Evolutionary conservation across 2,888 invertebrate genomes (phyloP).

Genomic region (Synanthedon andrenaeformis): DNA sequence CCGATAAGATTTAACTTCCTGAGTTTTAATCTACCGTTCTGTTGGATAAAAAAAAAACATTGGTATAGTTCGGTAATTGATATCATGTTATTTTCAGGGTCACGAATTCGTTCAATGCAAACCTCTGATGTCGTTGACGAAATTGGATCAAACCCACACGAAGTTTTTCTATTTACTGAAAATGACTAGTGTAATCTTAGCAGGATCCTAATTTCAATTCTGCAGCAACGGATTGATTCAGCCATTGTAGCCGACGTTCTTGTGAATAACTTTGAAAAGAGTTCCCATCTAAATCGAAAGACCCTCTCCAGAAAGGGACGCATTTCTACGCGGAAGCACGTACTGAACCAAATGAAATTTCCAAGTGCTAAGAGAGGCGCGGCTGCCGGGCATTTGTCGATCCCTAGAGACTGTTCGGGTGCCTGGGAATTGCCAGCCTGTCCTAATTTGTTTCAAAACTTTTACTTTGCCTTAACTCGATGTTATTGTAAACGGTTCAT

Average conservation of each 20-base stretch:
- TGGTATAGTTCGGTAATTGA: slow-evolving; percentile 15
- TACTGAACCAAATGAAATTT: slow-evolving; percentile 61
- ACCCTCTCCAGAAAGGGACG: slow-evolving; percentile 36
- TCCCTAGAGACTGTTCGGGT: slow-evolving; percentile 27
- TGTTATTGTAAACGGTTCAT: slow-evolving; percentile 16
- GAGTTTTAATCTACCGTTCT: slow-evolving; percentile 26
- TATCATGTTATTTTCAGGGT: slow-evolving; percentile 27
- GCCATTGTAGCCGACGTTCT: slow-evolving; percentile 35
- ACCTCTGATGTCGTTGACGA: slow-evolving; percentile 19
- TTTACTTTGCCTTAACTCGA: slow-evolving; percentile 19
- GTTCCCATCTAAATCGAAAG: slow-evolving; percentile 34
- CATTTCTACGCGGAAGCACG: slow-evolving; percentile 54
- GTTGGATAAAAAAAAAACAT: slow-evolving; percentile 25
- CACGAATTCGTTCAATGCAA: slow-evolving; percentile 10
- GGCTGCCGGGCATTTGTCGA: slow-evolving; percentile 19
- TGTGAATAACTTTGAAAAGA: slow-evolving; percentile 44
- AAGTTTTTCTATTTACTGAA: slow-evolving; percentile 42
- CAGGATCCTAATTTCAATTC: slow-evolving; percentile 55
- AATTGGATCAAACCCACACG: slow-evolving; percentile 34
- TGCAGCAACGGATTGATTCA: slow-evolving; percentile 32
- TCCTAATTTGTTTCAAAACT: slow-evolving; percentile 29
- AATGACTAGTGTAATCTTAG: slow-evolving; percentile 26
- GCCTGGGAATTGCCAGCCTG: slow-evolving; percentile 23
- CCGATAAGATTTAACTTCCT: slow-evolving; percentile 17
- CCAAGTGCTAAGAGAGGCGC: slow-evolving; percentile 40